phyloP scores from a whole-genome alignment of 2,797 vertebrate species.

The Gadopsis marmoratus region DNA sequence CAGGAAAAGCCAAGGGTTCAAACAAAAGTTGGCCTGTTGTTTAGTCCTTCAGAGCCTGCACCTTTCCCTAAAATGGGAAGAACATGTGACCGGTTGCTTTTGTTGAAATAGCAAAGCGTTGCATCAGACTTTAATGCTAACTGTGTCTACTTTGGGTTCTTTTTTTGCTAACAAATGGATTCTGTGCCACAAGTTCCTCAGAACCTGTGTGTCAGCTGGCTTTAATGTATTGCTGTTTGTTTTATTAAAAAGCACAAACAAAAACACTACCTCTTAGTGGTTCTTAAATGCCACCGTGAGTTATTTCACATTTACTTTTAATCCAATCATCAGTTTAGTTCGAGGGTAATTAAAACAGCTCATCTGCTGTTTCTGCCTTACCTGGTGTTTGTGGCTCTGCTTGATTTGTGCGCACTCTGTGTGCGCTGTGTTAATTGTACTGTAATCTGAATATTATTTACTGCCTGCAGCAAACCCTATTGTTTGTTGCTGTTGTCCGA shows the following conservation, averaged over 20 bases:
- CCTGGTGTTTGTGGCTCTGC: conserved; percentile 29
- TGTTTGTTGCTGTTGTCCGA: conserved; percentile 55
- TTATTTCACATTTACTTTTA: background rate
- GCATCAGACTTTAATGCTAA: background rate
- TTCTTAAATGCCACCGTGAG: background rate
- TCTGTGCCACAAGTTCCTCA: background rate
- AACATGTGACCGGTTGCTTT: background rate
- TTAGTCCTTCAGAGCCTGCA: background rate
- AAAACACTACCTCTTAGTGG: background rate
- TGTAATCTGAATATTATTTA: conserved; percentile 43
- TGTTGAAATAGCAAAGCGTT: background rate
- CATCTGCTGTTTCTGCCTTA: conserved; percentile 20
- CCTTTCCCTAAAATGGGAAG: background rate
- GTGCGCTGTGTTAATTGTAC: conserved; percentile 31
- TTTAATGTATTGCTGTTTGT: background rate
- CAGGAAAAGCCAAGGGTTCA: background rate
- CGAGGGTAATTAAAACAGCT: conserved; percentile 23
- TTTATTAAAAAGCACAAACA: background rate
- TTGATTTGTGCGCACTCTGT: conserved; percentile 28
- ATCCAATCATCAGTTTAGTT: conserved; percentile 22
- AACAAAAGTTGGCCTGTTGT: too few species aligned
- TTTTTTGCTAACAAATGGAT: background rate
- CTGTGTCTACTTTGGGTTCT: background rate
- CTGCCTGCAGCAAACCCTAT: conserved; percentile 51
- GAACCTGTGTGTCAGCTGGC: background rate